These are phyloP conservation scores for Kryptolebias ocellatus DNA, from an alignment of 2,797 vertebrate genomes.

Conservation along the genomic window DNA sequence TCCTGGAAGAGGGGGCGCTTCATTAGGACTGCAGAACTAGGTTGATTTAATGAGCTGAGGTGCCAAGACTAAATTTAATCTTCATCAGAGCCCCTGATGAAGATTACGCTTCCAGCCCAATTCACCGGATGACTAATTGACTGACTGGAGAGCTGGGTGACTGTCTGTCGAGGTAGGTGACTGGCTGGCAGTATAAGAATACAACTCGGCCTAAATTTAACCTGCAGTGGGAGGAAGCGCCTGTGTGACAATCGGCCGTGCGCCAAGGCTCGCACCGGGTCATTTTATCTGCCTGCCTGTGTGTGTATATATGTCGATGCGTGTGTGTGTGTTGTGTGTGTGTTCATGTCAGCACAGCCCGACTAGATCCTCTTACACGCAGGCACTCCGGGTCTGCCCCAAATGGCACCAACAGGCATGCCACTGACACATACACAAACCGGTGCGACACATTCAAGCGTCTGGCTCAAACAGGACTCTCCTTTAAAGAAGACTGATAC, in stretches of 20 bases:
- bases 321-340: constrained; percentile 44
- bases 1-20: constrained; percentile 25
- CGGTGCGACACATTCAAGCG: constrained; percentile 39
- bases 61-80: constrained; percentile 73
- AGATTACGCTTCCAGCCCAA: constrained; percentile 66
- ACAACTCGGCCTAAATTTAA: constrained; percentile 91
- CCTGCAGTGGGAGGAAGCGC: constrained; percentile 87
- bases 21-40: constrained; percentile 52
- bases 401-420: constrained; percentile 80
- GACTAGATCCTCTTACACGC: constrained; percentile 74
- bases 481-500: constrained; percentile 15
- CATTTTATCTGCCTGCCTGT: constrained; percentile 82
- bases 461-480: constrained; percentile 25
- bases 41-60: constrained; percentile 71
- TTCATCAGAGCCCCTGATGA: constrained; percentile 64
- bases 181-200: constrained; percentile 85
- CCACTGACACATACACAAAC: constrained; percentile 51
- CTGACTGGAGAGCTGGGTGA: constrained; percentile 61
- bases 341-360: constrained; percentile 56
- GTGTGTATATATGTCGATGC: constrained; percentile 37
- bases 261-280: constrained; percentile 86
- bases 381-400: constrained; percentile 75
- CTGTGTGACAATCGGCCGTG: constrained; percentile 92
- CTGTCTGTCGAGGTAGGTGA: constrained; percentile 71
- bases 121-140: constrained; percentile 73